These are phyloP conservation scores for Climacteris rufus DNA, from an alignment of 2,113 vertebrate species.

Conservation along the genomic window DNA sequence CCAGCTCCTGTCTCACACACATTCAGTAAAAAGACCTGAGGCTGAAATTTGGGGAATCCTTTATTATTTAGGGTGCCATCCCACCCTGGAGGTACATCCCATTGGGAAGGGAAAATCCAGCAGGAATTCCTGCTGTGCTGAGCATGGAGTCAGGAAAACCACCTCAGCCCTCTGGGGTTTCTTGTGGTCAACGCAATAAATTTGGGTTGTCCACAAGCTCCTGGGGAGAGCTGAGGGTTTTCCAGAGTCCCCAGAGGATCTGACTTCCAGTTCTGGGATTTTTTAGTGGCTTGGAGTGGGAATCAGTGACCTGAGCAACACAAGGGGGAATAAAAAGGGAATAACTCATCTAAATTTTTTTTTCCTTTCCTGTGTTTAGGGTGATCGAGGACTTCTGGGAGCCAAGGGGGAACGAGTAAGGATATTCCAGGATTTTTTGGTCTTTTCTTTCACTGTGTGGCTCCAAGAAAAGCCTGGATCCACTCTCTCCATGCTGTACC, in stretches of 20 bases:
- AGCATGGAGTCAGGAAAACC: background rate
- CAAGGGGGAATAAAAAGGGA: background rate
- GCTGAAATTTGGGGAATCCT: background rate
- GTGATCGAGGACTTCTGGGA: constrained; percentile 77
- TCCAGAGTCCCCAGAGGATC: background rate
- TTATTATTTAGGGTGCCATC: background rate
- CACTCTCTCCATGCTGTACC: background rate
- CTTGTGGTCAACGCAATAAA: background rate
- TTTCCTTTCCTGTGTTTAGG: constrained; percentile 62
- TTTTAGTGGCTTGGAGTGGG: background rate
- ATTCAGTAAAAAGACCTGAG: background rate
- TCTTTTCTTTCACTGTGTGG: background rate
- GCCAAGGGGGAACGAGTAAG: constrained; percentile 84
- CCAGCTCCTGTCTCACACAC: background rate
- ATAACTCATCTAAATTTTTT: background rate
- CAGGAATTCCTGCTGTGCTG: background rate
- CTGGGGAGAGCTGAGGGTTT: background rate
- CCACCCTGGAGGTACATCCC: background rate
- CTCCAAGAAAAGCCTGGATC: background rate
- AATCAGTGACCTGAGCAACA: background rate
- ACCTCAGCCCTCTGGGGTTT: background rate
- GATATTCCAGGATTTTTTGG: background rate
- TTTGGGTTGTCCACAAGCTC: background rate
- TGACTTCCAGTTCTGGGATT: background rate
- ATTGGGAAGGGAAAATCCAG: background rate